Evolutionary conservation across 2,888 invertebrate genomes (phyloP).

Genomic region (Lasioglossum pauxillum): DNA sequence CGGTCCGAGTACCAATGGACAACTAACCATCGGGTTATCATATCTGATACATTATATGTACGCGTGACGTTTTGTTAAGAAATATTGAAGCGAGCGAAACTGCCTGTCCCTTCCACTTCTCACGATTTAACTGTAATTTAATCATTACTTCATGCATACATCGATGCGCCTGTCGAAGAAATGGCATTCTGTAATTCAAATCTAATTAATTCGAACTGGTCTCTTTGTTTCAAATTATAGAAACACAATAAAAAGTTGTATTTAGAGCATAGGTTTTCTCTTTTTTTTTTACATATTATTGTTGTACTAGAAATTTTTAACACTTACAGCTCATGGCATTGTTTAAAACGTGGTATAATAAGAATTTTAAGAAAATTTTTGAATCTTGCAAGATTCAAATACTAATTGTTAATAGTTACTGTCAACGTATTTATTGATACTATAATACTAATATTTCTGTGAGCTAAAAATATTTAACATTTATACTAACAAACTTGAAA

Average conservation of each 20-base stretch:
- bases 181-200: background rate
- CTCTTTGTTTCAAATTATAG: background rate
- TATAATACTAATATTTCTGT: background rate
- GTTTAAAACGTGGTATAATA: background rate
- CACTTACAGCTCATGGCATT: background rate
- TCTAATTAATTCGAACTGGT: background rate
- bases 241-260: background rate
- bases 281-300: background rate
- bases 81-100: constrained; percentile 17
- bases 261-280: background rate
- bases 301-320: background rate
- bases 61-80: constrained; percentile 22
- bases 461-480: no score
- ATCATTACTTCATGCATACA: background rate
- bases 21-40: constrained; percentile 46
- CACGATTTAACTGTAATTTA: background rate
- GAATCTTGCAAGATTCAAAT: background rate
- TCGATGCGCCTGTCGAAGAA: background rate
- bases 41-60: constrained; percentile 5
- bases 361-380: background rate
- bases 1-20: constrained; percentile 15
- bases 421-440: background rate
- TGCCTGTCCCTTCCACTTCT: constrained; percentile 28
- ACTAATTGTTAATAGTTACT: background rate
- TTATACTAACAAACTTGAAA: no score